Evolutionary conservation across 2,888 invertebrate genomes (phyloP).

Genomic region (Caenorhabditis sinica): DNA sequence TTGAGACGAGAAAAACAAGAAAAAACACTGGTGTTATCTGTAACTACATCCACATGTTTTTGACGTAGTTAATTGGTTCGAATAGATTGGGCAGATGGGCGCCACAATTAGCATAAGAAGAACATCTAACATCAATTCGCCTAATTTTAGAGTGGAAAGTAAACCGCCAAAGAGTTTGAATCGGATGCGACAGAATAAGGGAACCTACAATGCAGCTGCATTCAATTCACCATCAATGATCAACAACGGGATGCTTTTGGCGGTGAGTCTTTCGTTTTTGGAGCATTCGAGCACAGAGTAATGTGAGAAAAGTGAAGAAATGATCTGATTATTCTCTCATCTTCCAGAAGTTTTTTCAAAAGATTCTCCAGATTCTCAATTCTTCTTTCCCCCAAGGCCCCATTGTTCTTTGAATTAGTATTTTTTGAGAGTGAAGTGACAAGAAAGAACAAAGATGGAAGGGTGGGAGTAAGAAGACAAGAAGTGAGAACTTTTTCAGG

Average conservation of each 20-base stretch:
- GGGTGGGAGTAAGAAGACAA: not conserved
- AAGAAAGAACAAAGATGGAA: conserved; percentile 14
- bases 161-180: conserved; percentile 68
- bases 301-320: not conserved
- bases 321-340: conserved; percentile 46
- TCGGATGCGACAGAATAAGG: conserved; percentile 65
- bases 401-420: conserved; percentile 29
- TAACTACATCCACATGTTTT: conserved; percentile 34
- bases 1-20: not conserved
- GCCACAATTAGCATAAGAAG: conserved; percentile 40
- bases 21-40: not conserved
- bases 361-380: not conserved
- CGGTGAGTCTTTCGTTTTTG: conserved; percentile 53
- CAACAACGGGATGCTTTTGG: conserved; percentile 64
- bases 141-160: conserved; percentile 47
- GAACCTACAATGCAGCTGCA: conserved; percentile 56
- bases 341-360: not conserved
- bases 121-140: not conserved
- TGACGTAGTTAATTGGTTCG: conserved; percentile 32
- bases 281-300: not conserved
- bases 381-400: conserved; percentile 14
- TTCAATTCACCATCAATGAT: conserved; percentile 62
- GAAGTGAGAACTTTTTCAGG: conserved; percentile 29
- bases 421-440: not conserved
- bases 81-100: conserved; percentile 13